Evolutionary conservation across 2,113 vertebrate genomes (phyloP).

Genomic region (Saimiri boliviensis): DNA sequence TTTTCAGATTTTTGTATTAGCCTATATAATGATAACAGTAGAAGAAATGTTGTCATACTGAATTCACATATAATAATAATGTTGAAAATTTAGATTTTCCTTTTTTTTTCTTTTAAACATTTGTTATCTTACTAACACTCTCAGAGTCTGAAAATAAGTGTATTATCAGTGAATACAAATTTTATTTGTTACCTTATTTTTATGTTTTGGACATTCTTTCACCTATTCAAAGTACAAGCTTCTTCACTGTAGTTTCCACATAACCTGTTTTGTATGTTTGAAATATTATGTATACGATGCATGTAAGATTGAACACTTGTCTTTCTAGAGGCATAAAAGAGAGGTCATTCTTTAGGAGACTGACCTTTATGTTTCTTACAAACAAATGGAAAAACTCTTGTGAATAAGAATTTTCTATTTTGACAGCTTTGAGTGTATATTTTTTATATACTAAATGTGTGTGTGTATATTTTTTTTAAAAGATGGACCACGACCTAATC

Average conservation of each 20-base stretch:
- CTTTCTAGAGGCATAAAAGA: neutral
- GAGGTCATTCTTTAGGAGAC: neutral
- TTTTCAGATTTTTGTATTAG: neutral
- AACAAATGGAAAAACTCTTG: neutral
- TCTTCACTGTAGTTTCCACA: neutral
- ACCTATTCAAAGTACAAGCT: neutral
- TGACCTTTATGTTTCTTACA: constrained; percentile 1
- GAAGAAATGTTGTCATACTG: neutral
- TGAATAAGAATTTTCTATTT: neutral
- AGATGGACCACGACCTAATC: constrained; percentile 96
- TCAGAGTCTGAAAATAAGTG: neutral
- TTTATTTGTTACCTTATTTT: neutral
- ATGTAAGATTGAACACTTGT: neutral
- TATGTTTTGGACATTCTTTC: constrained; percentile 27
- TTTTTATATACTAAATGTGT: neutral
- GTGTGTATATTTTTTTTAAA: constrained; percentile 3
- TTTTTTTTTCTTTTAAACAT: constrained; percentile 10
- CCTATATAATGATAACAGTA: neutral
- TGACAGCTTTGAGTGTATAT: neutral
- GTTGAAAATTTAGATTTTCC: neutral
- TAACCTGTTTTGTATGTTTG: neutral
- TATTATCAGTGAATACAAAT: neutral
- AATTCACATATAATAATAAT: constrained; percentile 39
- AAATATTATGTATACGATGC: neutral
- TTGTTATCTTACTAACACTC: neutral